Base-by-base conservation (phyloP, 2,113 vertebrate genomes). In the Trematomus loennbergii region DNA sequence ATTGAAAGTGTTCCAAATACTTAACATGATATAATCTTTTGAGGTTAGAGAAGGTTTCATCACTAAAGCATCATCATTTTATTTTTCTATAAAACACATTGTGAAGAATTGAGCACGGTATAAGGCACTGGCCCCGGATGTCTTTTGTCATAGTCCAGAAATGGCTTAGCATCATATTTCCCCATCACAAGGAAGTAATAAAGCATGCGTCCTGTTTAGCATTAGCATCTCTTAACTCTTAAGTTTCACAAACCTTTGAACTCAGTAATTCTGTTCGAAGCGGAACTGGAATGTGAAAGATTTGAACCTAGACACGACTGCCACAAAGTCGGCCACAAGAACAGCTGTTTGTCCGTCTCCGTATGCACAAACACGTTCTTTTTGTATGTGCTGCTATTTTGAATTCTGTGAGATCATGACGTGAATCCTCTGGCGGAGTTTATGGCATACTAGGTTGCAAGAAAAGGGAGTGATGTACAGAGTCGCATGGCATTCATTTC, bases 161-260 rank as follows among this genome's bases (percentile, higher is more conserved):
- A 75, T 81, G 45, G 13, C 40, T 85, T 58, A 53, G 53, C 33
- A 73, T 70, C 40, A 75, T 55, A 66, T 61, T 9, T 49, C 72
- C 25, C 5, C 20, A 43, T 85, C 60, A 71, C 43, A 58, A 79
- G 67, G 45, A 81, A 58, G 49, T 62, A 67, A 69, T 79, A 66
- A 82, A 84, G 81, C 69, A 16, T 29, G 55, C 46, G 68, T 55
- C 52, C 82, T 69, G 72, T 69, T 82, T 57, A 57, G 43, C 46
- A 78, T 82, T 75, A 83, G 20, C n/a, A 16, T 46, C 45, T 25
- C 45, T 45, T 50, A 22, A 60, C 20, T 58, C 59, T 48, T 40
- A 29, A 12, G 53, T 43, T 74, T 57, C 29, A 61, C 0, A 1
- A 78, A 75, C 29, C 48, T 74, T 48, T 55, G 45, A 72, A 74